Evolutionary conservation across 2,888 invertebrate species (phyloP).

Genomic region (Conchocele bisecta): DNA sequence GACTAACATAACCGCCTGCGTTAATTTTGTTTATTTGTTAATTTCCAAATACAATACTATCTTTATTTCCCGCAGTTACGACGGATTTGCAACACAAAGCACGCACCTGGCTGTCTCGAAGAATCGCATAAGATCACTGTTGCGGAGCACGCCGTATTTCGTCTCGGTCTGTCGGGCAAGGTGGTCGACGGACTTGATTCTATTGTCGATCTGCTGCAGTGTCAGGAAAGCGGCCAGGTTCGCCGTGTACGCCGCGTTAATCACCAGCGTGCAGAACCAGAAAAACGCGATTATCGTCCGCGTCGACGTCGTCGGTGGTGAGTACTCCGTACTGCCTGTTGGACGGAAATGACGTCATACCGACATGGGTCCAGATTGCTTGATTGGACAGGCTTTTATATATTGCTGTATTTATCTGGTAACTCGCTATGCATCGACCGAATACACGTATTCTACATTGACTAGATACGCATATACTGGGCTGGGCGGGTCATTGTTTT

Average conservation of each 20-base stretch:
- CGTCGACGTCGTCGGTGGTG: constrained; percentile 76
- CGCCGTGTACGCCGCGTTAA: constrained; percentile 77
- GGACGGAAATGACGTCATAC: too few relatives aligned
- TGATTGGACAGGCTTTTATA: too few relatives aligned
- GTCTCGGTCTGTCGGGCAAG: constrained; percentile 68
- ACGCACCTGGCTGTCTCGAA: constrained; percentile 60
- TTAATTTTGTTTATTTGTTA: too few relatives aligned
- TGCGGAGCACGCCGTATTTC: constrained; percentile 70
- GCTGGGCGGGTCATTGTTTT: too few relatives aligned
- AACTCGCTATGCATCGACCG: too few relatives aligned
- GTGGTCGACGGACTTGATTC: constrained; percentile 68
- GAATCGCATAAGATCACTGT: constrained; percentile 69
- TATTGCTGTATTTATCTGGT: too few relatives aligned
- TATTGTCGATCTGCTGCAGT: constrained; percentile 72
- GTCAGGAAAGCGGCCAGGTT: constrained; percentile 77
- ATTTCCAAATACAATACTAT: too few relatives aligned
- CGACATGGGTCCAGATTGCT: neutral
- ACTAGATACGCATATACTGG: too few relatives aligned
- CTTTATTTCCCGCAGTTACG: too few relatives aligned
- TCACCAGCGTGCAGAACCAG: constrained; percentile 77
- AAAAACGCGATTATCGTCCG: constrained; percentile 76
- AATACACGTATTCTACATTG: too few relatives aligned
- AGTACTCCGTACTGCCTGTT: constrained; percentile 71
- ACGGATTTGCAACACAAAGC: neutral
- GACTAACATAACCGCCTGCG: too few relatives aligned